Base-by-base conservation (phyloP, 2,888 invertebrate genomes). In the Shargacucullia verbasci region DNA sequence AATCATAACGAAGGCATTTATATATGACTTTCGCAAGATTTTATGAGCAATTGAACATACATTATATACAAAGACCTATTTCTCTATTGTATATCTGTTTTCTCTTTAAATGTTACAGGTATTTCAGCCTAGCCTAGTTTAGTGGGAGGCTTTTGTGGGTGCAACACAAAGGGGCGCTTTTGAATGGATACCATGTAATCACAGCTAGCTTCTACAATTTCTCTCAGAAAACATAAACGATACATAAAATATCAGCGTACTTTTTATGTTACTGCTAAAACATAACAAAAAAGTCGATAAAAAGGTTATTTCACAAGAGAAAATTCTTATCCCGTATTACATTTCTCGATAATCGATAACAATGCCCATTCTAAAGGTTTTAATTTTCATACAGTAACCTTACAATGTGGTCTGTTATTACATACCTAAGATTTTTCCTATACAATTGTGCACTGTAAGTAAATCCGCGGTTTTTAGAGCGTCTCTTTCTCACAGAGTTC, bases 401-500 rank as follows among this genome's bases (percentile, higher is more conserved):
- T 70, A 65, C 33, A 44, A 61, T 70, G 38, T 72, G 50, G 62
- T 53, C 59, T 69, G 58, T 57, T 65, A 71, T 65, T 67, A 70
- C 56, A 70, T 60, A 69, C 65, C 47, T 41, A 10, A 15, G 35
- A 50, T 73, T 76, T 79, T 78, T 73, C 70, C 61, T 58, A 44
- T 49, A 58, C 56, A 53, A 69, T 67, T 76, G 56, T 63, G 41
- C 37, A 68, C 59, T 65, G 76, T 74, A 79, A 79, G 76, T 71
- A 70, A 80, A 83, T 76, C 78, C 72, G 78, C 65, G 67, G 79
- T 84, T 83, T 86, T 81, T 80, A 86, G 85, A 84, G 84, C 87
- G 81, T 78, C 78, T 81, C 84, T 78, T 88, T 88, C 88, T 84
- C 86, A 88, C 86, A 86, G 78, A 62, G 41, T 63, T 71, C 59